Evolutionary conservation across 2,113 vertebrate species (phyloP).

Genomic region (Haemorhous mexicanus): DNA sequence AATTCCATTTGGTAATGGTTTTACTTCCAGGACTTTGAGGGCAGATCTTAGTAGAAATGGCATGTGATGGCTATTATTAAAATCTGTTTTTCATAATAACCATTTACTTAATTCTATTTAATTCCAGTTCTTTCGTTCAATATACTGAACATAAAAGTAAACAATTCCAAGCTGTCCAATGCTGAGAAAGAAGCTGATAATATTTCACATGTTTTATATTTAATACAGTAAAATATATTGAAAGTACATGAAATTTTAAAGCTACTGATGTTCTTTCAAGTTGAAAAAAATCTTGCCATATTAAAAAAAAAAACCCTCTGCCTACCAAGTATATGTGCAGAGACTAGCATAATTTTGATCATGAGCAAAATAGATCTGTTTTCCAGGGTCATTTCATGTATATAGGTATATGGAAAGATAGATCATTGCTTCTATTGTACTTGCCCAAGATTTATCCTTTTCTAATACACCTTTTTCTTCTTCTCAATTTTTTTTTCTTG

Average conservation of each 20-base stretch:
- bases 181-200: neutral
- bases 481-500: neutral
- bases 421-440: neutral
- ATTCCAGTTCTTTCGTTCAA: neutral
- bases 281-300: neutral
- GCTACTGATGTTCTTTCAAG: neutral
- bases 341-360: neutral
- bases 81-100: neutral
- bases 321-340: neutral
- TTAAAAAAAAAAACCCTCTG: neutral
- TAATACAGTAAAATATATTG: neutral
- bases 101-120: neutral
- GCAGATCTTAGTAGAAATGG: neutral
- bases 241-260: neutral
- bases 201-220: neutral
- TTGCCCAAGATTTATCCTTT: neutral
- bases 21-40: neutral
- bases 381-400: neutral
- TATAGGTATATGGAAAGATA: neutral
- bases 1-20: constrained; percentile 12
- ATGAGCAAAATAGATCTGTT: neutral
- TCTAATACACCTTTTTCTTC: neutral
- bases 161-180: neutral
- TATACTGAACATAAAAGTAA: neutral
- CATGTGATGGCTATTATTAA: neutral